These are phyloP conservation scores for Mastomys coucha DNA, from an alignment of 2,113 vertebrate genomes.

Conservation along the genomic window DNA sequence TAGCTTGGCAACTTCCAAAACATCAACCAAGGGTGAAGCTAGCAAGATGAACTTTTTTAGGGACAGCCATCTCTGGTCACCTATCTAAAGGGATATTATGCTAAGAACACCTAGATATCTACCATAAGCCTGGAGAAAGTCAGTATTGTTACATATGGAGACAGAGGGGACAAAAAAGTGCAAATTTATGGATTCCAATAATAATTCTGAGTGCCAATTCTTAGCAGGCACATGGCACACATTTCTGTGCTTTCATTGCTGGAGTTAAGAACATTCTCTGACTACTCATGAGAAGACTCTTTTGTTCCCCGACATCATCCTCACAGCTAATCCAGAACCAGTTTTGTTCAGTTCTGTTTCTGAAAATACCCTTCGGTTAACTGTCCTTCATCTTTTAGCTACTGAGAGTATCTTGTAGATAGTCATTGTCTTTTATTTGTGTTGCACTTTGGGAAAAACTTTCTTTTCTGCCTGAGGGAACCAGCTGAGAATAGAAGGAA, in stretches of 20 bases:
- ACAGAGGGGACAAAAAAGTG: background rate
- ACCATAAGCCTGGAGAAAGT: background rate
- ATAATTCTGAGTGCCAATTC: background rate
- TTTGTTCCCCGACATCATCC: background rate
- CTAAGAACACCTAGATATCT: background rate
- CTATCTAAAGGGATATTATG: background rate
- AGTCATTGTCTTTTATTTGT: slow-evolving; percentile 15
- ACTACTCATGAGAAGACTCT: background rate
- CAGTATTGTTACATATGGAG: background rate
- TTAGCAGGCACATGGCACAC: background rate
- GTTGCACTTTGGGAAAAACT: background rate
- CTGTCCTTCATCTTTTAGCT: background rate
- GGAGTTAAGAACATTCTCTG: background rate
- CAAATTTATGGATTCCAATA: background rate
- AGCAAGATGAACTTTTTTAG: slow-evolving; percentile 19
- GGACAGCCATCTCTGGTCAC: background rate
- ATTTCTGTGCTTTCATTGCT: background rate
- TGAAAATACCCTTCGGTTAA: background rate
- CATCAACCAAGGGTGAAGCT: background rate
- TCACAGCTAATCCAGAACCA: background rate
- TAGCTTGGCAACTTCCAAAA: background rate
- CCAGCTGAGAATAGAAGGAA: background rate
- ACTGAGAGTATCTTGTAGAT: background rate
- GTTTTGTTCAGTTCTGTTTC: background rate
- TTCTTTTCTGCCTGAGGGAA: background rate